Evolutionary conservation across 2,888 invertebrate genomes (phyloP), one percentile per base, ranked within the genome.

Genomic region (Sminthurinus aureus): DNA sequence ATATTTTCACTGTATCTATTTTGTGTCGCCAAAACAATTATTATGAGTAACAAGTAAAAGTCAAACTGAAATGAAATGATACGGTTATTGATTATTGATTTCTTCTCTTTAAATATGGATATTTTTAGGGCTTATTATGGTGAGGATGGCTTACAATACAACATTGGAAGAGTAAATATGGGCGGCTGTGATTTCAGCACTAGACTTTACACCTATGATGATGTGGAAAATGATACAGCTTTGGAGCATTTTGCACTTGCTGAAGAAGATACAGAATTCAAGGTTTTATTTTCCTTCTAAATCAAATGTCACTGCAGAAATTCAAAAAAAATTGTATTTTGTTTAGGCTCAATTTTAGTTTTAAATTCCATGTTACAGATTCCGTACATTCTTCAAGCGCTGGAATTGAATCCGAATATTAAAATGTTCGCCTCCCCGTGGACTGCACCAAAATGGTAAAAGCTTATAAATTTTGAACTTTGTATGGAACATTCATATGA

Each of bases 161-260:
- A 79, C 24, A 66, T 87, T 18, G 86, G 83, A 2, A 18, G 87
- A 77, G 81, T 86, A 58, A 95, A 97, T 0, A 95, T 97, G 85
- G 97, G 93, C 0, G 96, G 96, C 11, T 93, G 93, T 81, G 98
- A 98, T 90, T 97, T 97, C 90, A 97, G 97, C 0, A 93, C 94
- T 0, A 93, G 92, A 78, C 91, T 93, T 0, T 98, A 98, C 91
- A 94, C 96, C 0, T 96, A 96, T 90, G 94, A 94, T 89, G 92
- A 94, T 89, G 83, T 85, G 20, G 77, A 80, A 8, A 69, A 15
- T 20, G 84, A 84, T 58, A 74, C 64, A 15, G 75, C 80, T 51
- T 52, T 87, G 4, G 71, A 73, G 18, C 50, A 84, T 22, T 87
- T 86, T 82, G 69, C 82, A 13, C 76, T 87, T 0, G 66, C 76